Percentiles rank a stretch among this genome's conserved stretches.
Conservation (phyloP, 2,797 vertebrate genomes). For the Naso thynnoides region DNA sequence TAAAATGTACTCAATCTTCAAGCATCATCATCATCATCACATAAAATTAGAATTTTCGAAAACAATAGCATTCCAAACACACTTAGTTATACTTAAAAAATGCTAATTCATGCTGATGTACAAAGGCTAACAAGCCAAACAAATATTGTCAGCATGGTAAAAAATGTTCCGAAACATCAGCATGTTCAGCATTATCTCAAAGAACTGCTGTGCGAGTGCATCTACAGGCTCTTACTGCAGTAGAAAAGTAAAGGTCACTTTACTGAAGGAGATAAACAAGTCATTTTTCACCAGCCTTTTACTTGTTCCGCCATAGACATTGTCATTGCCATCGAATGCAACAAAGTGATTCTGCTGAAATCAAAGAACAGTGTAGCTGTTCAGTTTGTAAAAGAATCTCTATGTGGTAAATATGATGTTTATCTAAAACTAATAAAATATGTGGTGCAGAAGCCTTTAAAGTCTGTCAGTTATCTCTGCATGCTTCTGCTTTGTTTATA, state of each 20-base stretch:
- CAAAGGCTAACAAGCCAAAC: background rate
- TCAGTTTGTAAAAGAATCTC: background rate
- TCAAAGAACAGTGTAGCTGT: background rate
- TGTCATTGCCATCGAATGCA: background rate
- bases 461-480: slow-evolving; percentile 8
- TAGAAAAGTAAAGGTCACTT: slow-evolving; percentile 15
- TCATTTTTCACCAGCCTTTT: slow-evolving; percentile 31
- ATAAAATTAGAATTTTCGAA: background rate
- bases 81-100: background rate
- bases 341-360: background rate
- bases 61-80: background rate
- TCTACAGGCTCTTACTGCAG: background rate
- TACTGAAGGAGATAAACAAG: slow-evolving; percentile 19
- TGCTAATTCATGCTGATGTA: background rate
- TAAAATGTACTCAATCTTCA: background rate
- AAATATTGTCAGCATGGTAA: too few species aligned
- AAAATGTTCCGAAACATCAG: too few species aligned
- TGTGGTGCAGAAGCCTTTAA: background rate
- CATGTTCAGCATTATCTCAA: background rate
- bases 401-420: background rate
- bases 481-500: slow-evolving; percentile 12
- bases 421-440: background rate
- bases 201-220: background rate
- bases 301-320: background rate
- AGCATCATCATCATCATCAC: background rate